phyloP scores from a whole-genome alignment of 2,113 vertebrate species.

The Sylvilagus bachmani region DNA sequence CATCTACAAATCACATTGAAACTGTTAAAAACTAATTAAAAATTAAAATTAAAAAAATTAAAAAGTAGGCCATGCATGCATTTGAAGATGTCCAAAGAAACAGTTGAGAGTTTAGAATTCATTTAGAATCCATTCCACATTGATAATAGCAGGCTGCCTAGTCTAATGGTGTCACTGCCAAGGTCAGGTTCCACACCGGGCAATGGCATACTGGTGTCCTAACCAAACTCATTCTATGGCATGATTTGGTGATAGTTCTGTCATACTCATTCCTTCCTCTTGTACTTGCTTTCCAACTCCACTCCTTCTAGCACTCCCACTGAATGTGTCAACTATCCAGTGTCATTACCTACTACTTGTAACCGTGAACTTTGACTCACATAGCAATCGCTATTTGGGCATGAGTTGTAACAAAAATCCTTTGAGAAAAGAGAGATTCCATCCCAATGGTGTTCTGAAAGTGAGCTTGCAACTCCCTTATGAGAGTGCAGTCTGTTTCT shows the following conservation, averaged over 20 bases:
- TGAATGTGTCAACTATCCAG: neutral
- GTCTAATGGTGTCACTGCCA: neutral
- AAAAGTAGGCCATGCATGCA: neutral
- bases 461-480: neutral
- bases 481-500: neutral
- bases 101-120: neutral
- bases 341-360: neutral
- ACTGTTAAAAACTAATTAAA: too few species aligned
- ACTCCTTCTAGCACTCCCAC: neutral
- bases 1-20: too few species aligned
- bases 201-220: neutral
- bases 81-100: neutral
- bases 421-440: neutral
- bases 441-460: slow-evolving; percentile 15
- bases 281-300: neutral
- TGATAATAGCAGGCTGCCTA: neutral
- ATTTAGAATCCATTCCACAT: slow-evolving; percentile 1
- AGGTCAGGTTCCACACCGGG: neutral
- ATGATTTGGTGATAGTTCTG: slow-evolving; percentile 6
- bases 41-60: too few species aligned
- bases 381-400: neutral
- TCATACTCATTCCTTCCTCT: neutral
- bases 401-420: neutral
- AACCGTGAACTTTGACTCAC: neutral
- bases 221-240: neutral